A percentile compares a stretch with the other conserved stretches of the same genome.
phyloP scores from a whole-genome alignment of 2,888 invertebrate genomes.

The Protonemura montana region DNA sequence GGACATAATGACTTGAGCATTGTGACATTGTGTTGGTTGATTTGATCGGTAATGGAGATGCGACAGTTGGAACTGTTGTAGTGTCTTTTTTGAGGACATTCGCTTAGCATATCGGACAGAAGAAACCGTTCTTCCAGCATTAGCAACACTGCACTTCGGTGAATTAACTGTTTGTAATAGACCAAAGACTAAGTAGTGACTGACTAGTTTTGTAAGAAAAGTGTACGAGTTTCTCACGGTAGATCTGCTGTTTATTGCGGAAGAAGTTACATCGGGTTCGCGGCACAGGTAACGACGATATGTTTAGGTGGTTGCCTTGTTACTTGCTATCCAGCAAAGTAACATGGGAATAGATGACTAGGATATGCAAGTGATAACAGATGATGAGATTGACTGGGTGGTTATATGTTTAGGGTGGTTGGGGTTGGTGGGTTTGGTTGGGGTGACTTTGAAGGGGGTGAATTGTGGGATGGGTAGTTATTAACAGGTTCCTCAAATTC shows the following conservation, averaged over 20 bases:
- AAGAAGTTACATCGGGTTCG: background rate
- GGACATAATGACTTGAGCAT: background rate
- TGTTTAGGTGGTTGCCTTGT: background rate
- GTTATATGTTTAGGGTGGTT: background rate
- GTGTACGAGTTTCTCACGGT: background rate
- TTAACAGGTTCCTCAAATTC: slow-evolving; percentile 27
- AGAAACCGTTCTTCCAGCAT: background rate
- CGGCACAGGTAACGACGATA: background rate
- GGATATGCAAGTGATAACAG: slow-evolving; percentile 14
- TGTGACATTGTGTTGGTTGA: background rate
- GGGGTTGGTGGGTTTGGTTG: background rate
- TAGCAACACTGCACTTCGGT: background rate
- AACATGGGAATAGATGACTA: background rate
- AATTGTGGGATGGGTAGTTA: slow-evolving; percentile 14
- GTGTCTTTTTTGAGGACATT: too few species aligned
- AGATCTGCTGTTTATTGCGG: background rate
- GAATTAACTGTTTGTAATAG: too few species aligned
- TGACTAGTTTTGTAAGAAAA: background rate
- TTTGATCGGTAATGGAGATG: background rate
- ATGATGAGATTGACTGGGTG: slow-evolving; percentile 23
- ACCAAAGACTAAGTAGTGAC: too few species aligned
- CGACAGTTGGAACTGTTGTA: too few species aligned
- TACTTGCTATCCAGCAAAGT: background rate
- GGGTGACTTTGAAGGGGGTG: background rate
- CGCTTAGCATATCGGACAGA: too few species aligned